A percentile compares a stretch with the other conserved stretches of the same genome.
These are phyloP conservation scores for Sepioteuthis lessoniana DNA, from an alignment of 2,888 invertebrate species.

Conservation along the genomic window DNA sequence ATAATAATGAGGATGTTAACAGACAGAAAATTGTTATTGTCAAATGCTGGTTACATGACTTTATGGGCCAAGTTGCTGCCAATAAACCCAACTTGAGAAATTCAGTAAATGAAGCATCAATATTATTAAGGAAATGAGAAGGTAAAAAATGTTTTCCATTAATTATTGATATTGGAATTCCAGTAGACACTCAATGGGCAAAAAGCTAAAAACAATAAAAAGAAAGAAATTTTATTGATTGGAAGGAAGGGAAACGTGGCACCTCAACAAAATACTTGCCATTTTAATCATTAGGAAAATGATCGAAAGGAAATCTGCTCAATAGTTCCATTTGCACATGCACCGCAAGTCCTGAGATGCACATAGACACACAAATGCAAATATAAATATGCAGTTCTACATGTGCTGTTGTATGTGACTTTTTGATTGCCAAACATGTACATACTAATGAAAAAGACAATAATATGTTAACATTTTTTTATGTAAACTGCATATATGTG, in stretches of 20 bases:
- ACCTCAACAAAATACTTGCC: not conserved
- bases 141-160: slow-evolving; percentile 6
- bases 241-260: not conserved
- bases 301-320: slow-evolving; percentile 4
- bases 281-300: not conserved
- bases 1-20: not conserved
- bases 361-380: not conserved
- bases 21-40: not conserved
- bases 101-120: slow-evolving; percentile 2
- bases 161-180: slow-evolving; percentile 23
- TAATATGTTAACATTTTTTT: too few relatives aligned
- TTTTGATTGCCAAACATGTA: too few relatives aligned
- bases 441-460: too few relatives aligned
- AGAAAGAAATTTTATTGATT: not conserved
- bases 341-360: not conserved
- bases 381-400: not conserved
- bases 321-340: not conserved
- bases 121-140: slow-evolving; percentile 24
- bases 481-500: too few relatives aligned
- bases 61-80: not conserved
- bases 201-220: not conserved
- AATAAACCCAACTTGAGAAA: not conserved
- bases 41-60: not conserved
- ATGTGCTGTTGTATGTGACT: too few relatives aligned
- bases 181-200: not conserved